These are phyloP conservation scores for Belgica antarctica DNA, from an alignment of 2,888 invertebrate genomes.

Conservation along the genomic window DNA sequence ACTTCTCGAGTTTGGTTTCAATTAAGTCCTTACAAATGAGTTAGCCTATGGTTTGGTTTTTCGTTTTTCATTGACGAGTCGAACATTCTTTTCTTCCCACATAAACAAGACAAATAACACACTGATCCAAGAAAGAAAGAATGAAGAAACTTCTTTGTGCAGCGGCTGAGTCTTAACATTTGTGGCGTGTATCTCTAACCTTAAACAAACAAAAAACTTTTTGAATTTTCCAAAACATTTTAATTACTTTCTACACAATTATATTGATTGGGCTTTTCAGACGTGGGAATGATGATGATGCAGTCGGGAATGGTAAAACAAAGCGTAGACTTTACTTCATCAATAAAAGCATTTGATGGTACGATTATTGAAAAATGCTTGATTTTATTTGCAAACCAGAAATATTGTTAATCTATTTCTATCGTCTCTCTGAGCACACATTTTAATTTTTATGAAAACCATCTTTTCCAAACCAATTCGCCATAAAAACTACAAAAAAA, in stretches of 20 bases:
- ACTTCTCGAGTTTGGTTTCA: not conserved
- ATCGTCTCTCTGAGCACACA: conserved; percentile 32
- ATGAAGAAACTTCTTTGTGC: not conserved
- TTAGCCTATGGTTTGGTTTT: not conserved
- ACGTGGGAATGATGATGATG: conserved; percentile 97
- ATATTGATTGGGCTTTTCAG: conserved; percentile 59
- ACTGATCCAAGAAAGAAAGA: conserved; percentile 12
- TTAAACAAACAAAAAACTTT: not conserved
- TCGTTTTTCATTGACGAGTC: not conserved
- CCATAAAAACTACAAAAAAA: not conserved
- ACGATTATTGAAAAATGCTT: conserved; percentile 56
- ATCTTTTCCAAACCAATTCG: conserved; percentile 18
- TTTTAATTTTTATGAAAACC: conserved; percentile 14
- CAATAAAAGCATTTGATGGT: conserved; percentile 64
- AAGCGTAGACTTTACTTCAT: conserved; percentile 68
- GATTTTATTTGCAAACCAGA: conserved; percentile 42
- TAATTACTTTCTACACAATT: conserved; percentile 2
- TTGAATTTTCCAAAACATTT: too few relatives aligned
- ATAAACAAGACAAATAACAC: conserved; percentile 23
- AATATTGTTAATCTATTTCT: conserved; percentile 1
- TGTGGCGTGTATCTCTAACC: not conserved
- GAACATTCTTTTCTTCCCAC: conserved; percentile 21
- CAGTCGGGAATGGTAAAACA: conserved; percentile 94
- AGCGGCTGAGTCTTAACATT: not conserved
- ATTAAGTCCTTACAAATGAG: not conserved